phyloP scores from a whole-genome alignment of 2,797 vertebrate species.

The Sebastes matsubarae region DNA sequence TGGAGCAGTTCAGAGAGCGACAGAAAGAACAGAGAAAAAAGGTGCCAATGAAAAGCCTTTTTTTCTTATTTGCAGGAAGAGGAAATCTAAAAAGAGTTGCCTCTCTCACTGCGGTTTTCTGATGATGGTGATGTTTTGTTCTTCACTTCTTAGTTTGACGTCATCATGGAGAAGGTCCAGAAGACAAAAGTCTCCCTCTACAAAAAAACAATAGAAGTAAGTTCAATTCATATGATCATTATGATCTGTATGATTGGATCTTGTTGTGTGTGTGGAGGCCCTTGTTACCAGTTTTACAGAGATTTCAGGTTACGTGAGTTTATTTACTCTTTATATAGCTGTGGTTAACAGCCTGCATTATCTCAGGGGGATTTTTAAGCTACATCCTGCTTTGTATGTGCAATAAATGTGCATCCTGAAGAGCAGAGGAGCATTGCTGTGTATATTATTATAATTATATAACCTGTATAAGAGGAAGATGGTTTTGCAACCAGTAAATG shows the following conservation, averaged over 20 bases:
- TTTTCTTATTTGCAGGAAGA: constrained; percentile 1
- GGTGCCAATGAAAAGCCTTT: constrained; percentile 67
- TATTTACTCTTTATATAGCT: neutral
- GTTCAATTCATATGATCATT: constrained; percentile 28
- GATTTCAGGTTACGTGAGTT: neutral
- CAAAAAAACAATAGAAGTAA: constrained; percentile 94
- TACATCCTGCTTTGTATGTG: neutral
- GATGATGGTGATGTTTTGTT: neutral
- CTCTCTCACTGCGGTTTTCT: neutral
- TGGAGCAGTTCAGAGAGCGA: constrained; percentile 93
- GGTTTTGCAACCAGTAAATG: neutral
- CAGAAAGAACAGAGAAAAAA: constrained; percentile 97
- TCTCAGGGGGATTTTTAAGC: neutral
- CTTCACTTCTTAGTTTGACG: constrained; percentile 85
- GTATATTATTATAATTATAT: neutral
- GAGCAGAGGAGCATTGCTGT: neutral
- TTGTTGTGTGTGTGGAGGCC: neutral
- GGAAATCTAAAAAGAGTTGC: constrained; percentile 3
- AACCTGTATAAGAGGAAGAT: neutral
- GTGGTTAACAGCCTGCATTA: neutral
- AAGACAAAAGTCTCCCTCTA: constrained; percentile 91
- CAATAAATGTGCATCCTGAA: neutral
- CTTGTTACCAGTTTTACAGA: neutral
- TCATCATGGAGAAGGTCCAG: constrained; percentile 91
- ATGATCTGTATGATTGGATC: neutral